Base-by-base conservation (phyloP, 2,797 vertebrate species). In the Pangasius mekongensis region DNA sequence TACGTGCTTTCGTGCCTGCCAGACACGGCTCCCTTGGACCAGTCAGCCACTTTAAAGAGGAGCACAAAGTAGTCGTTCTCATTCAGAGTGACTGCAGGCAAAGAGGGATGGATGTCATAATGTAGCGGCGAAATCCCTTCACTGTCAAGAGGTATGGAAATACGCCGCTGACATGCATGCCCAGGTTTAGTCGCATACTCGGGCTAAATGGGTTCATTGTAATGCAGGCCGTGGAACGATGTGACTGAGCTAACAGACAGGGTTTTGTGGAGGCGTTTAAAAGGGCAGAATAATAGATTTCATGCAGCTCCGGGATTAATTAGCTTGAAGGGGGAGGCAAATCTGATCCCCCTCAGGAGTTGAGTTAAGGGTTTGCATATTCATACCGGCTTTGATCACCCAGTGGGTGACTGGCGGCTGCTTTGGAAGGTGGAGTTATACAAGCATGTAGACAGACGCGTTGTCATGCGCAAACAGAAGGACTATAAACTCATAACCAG, bases 241-340 rank as follows among this genome's bases (percentile, higher is more conserved):
- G n/a, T n/a, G 47, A 60, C 60, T 77, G 69, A 84, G 52, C 78
- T 86, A 89, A 89, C 54, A 86, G 85, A 69, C 56, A 82, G 82
- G 54, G 78, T 67, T 87, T 90, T 81, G 87, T 88, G 74, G 66
- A 85, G 66, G 22, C 60, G 74, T 85, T 90, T 90, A 71, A 90
- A 90, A 81, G 86, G 76, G 87, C 76, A 89, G 89, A 90, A 89
- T 86, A 89, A 91, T 88, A 91, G 58, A 91, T 91, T 86, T 85
- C 69, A 88, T 60, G 88, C 87, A 88, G 88, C 81, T 66, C n/a
- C 43, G 84, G 78, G 87, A 88, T 90, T 92, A 80, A 91, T 90
- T 89, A 71, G 22, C 78, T 89, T 27, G 58, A 69, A 83, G 60
- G 58, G n/a, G 56, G 73, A 89, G 71, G 60, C 82, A 67, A 87